Conservation (phyloP, 2,888 invertebrate genomes). For the Malachius bipustulatus region DNA sequence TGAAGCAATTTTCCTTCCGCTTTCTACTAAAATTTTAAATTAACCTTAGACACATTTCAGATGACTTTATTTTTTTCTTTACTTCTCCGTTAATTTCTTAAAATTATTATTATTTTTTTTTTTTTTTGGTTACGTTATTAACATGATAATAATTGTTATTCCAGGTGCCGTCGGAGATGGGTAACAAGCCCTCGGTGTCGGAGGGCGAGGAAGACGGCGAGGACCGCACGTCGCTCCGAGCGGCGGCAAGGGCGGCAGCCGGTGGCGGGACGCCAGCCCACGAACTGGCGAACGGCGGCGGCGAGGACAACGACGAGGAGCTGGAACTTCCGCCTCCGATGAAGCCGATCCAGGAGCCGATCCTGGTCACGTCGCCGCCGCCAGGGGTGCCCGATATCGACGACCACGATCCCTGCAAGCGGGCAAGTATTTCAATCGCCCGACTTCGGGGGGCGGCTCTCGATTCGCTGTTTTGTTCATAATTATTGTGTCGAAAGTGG, state of each 20-base stretch:
- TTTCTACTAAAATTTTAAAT: no score
- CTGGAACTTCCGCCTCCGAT: slow-evolving; percentile 89
- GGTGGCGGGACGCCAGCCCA: no score
- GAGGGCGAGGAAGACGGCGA: slow-evolving; percentile 39
- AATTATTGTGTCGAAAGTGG: no score
- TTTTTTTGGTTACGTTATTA: no score
- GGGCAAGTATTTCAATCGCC: slow-evolving; percentile 44
- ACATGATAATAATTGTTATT: no score
- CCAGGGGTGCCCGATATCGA: slow-evolving; percentile 41
- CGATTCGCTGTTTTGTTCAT: no score
- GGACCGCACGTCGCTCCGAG: slow-evolving; percentile 24
- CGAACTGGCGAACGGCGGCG: slow-evolving; percentile 39
- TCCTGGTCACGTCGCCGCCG: slow-evolving; percentile 32
- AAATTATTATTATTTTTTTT: no score
- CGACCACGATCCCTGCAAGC: slow-evolving; percentile 45
- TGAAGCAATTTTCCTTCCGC: no score
- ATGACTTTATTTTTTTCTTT: no score
- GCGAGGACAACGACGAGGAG: slow-evolving; percentile 69
- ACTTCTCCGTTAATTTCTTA: no score
- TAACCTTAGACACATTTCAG: no score
- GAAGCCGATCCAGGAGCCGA: slow-evolving; percentile 78
- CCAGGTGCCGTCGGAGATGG: slow-evolving; percentile 43
- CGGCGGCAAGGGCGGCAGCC: slow-evolving; percentile 24
- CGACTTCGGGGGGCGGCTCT: no score
- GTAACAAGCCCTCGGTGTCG: slow-evolving; percentile 40